Percentiles rank a stretch among this genome's conserved stretches.
phyloP scores from a whole-genome alignment of 2,888 invertebrate species.

The Oxytorus armatus region DNA sequence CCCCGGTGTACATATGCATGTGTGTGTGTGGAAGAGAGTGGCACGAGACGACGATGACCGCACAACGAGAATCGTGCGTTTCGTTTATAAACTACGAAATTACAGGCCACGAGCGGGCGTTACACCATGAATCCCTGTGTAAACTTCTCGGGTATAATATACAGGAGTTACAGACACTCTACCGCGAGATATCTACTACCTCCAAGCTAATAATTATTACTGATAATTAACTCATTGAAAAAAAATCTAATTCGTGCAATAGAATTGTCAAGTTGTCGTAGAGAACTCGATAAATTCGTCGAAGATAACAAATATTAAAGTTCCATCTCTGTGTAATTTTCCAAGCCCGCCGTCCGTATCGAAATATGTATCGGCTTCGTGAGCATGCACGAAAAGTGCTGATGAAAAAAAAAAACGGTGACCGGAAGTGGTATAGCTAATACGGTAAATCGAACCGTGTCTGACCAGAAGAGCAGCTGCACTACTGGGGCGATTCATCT shows the following conservation, averaged over 20 bases:
- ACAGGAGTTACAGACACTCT: no score
- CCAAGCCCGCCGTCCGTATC: no score
- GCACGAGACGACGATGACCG: slow-evolving; percentile 50
- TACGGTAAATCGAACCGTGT: slow-evolving; percentile 53
- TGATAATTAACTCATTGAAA: slow-evolving; percentile 5
- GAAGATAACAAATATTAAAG: no score
- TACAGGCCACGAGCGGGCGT: slow-evolving; percentile 73
- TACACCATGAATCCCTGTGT: slow-evolving; percentile 59
- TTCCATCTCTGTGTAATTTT: no score
- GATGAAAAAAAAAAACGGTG: not conserved
- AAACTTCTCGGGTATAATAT: slow-evolving; percentile 22
- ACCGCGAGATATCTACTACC: no score
- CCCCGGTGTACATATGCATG: slow-evolving; percentile 16
- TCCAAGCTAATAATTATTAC: slow-evolving; percentile 36
- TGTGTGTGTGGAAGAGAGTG: slow-evolving; percentile 16
- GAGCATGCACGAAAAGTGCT: not conserved
- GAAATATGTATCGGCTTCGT: no score
- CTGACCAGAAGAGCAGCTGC: slow-evolving; percentile 58
- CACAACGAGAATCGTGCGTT: slow-evolving; percentile 62
- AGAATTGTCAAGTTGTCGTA: no score
- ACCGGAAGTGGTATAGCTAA: slow-evolving; percentile 48
- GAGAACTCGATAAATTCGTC: no score
- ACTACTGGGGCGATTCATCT: slow-evolving; percentile 45
- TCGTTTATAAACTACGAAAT: slow-evolving; percentile 77
- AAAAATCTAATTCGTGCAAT: not conserved